phyloP scores from a whole-genome alignment of 2,113 vertebrate genomes.

The Rhipidura dahli region DNA sequence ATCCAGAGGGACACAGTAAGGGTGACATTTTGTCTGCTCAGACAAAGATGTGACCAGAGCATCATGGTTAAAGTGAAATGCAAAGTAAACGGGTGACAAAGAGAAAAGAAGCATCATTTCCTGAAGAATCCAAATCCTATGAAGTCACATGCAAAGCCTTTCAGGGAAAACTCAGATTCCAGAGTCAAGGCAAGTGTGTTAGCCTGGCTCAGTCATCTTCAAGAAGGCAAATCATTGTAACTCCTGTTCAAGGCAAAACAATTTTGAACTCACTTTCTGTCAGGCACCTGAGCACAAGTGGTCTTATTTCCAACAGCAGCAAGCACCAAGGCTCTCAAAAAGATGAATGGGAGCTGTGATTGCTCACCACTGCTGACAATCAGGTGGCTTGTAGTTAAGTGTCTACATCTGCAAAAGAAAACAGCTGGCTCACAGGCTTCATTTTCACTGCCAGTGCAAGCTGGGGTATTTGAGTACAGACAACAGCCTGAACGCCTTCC shows the following conservation, averaged over 20 bases:
- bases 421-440: slow-evolving; percentile 50
- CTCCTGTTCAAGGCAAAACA: slow-evolving; percentile 21
- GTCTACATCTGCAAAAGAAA: slow-evolving; percentile 61
- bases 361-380: slow-evolving; percentile 59
- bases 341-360: slow-evolving; percentile 60
- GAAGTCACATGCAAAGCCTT: background rate
- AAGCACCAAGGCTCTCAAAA: slow-evolving; percentile 26
- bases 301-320: slow-evolving; percentile 13
- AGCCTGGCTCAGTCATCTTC: background rate
- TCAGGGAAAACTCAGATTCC: background rate
- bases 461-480: slow-evolving; percentile 10
- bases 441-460: background rate
- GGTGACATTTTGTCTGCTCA: background rate
- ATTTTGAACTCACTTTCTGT: slow-evolving; percentile 15
- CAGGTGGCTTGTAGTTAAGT: slow-evolving; percentile 53
- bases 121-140: background rate
- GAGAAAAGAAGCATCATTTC: background rate
- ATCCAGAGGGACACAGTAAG: background rate
- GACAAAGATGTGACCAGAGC: background rate
- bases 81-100: accelerated
- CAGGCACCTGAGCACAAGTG: slow-evolving; percentile 50
- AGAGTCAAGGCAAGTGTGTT: background rate
- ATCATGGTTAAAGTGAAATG: accelerated
- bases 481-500: slow-evolving; percentile 1
- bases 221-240: slow-evolving; percentile 13